phyloP scores from a whole-genome alignment of 2,888 invertebrate genomes.

The Eilema caniola region DNA sequence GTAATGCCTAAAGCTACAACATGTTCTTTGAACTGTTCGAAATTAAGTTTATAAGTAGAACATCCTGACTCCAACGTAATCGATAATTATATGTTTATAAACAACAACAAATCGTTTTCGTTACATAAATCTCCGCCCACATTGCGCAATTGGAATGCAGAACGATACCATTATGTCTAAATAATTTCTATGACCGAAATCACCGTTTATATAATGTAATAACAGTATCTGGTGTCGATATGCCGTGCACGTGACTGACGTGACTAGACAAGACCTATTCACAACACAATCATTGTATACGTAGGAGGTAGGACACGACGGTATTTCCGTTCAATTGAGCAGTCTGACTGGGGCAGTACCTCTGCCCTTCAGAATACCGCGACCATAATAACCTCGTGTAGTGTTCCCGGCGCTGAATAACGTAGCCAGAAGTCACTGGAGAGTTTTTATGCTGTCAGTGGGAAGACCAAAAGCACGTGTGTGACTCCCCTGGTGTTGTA shows the following conservation, averaged over 20 bases:
- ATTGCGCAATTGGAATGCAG: constrained; percentile 27
- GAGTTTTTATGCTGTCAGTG: too few species aligned
- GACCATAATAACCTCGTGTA: too few species aligned
- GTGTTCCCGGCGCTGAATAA: too few species aligned
- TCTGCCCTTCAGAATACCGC: too few species aligned
- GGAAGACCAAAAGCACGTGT: too few species aligned
- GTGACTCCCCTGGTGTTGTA: too few species aligned
- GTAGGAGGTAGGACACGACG: too few species aligned
- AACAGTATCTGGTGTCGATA: constrained; percentile 8
- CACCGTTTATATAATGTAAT: constrained; percentile 28
- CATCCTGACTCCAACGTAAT: constrained; percentile 24
- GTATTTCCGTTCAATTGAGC: too few species aligned
- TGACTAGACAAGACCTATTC: constrained; percentile 15
- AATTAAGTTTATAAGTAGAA: constrained; percentile 18
- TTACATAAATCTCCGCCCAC: constrained; percentile 20
- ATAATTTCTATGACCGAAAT: constrained; percentile 27
- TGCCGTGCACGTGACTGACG: constrained; percentile 22
- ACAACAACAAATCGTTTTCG: constrained; percentile 19
- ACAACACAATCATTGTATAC: constrained; percentile 5
- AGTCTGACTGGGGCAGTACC: too few species aligned
- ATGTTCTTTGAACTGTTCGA: constrained; percentile 1
- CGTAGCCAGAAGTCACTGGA: too few species aligned
- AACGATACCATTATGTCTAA: constrained; percentile 18
- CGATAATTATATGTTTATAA: constrained; percentile 15
- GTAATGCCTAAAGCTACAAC: not conserved